Evolutionary conservation across 1,140 invertebrate genomes (phyloP).

Genomic region (Bombus breviceps): DNA sequence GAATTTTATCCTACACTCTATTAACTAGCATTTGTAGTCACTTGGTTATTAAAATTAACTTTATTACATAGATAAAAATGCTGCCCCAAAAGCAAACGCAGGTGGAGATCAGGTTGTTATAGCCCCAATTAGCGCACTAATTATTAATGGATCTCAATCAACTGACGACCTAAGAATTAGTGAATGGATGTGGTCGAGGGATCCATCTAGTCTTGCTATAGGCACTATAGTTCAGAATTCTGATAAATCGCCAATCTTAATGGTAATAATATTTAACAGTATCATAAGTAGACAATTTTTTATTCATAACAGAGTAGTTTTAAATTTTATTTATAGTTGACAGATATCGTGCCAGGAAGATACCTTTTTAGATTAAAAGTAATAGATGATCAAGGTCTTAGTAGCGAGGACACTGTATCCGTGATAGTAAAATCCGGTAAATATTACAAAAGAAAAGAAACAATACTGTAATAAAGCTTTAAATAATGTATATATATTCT

Average conservation of each 20-base stretch:
- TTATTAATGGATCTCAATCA: slow-evolving; percentile 93
- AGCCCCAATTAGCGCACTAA: slow-evolving; percentile 89
- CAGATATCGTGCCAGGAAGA: slow-evolving; percentile 92
- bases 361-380: slow-evolving; percentile 95
- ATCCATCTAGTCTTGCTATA: slow-evolving; percentile 91
- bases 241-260: slow-evolving; percentile 89
- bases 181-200: slow-evolving; percentile 92
- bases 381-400: slow-evolving; percentile 93
- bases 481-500: slow-evolving; percentile 23
- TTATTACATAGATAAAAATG: slow-evolving; percentile 90
- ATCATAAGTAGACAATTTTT: not conserved
- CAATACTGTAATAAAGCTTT: not conserved
- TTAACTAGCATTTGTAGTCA: slow-evolving; percentile 10
- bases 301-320: not conserved
- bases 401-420: slow-evolving; percentile 90
- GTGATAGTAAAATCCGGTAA: slow-evolving; percentile 91
- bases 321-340: slow-evolving; percentile 84
- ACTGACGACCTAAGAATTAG: slow-evolving; percentile 94
- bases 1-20: not conserved
- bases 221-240: slow-evolving; percentile 90
- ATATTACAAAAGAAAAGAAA: slow-evolving; percentile 2
- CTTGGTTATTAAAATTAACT: slow-evolving; percentile 34
- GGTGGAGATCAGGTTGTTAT: slow-evolving; percentile 91
- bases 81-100: slow-evolving; percentile 93
- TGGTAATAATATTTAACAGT: slow-evolving; percentile 82